Evolutionary conservation across 2,113 vertebrate genomes (phyloP), one percentile per base, ranked within the genome.

Genomic region (Ivindomyrus marchei): DNA sequence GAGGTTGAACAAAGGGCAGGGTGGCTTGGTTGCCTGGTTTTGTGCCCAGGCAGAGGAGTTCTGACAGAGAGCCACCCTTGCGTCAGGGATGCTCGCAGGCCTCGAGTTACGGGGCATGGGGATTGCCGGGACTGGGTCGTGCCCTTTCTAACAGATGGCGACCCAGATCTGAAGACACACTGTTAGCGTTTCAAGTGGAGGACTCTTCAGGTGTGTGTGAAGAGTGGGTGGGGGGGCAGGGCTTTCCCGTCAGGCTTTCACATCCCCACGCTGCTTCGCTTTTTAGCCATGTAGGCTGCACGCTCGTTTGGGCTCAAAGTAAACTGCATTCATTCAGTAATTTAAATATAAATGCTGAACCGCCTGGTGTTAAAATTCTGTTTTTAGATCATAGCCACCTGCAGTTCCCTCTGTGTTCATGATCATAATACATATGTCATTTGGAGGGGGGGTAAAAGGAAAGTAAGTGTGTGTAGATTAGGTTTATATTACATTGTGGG

Each of bases 341-440:
- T 46, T 87, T n/a, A 87, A 87, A 87, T 70, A 49, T 47, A 52
- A 52, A 49, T 24, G 24, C 46, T 87, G 85, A 85, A 9, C 47
- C 24, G 17, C 2, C 27, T 31, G 17, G 27, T 5, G 9, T 87
- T 52, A 50, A 87, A 56, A 19, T 6, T 87, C 85, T 50, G 15
- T 53, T 36, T 87, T 87, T 47, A 36, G 47, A 17, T 27, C n/a
- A 52, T n/a, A 87, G 85, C 85, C 85, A 87, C 85, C 85, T 53
- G 85, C 27, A 85, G 83, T 10, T 46, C 39, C 9, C 39, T 47
- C 27, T 87, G 27, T 19, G 74, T 80, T 42, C 36, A 7, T 42
- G 74, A 42, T 31, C 62, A 70, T 86, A 11, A 47, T 49, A 4
- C 45, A 5, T 46, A 13, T 86, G 85, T 87, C 24, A 46, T 85